Evolutionary conservation across 2,797 vertebrate species (phyloP).

Genomic region (Pteronotus mesoamericanus): DNA sequence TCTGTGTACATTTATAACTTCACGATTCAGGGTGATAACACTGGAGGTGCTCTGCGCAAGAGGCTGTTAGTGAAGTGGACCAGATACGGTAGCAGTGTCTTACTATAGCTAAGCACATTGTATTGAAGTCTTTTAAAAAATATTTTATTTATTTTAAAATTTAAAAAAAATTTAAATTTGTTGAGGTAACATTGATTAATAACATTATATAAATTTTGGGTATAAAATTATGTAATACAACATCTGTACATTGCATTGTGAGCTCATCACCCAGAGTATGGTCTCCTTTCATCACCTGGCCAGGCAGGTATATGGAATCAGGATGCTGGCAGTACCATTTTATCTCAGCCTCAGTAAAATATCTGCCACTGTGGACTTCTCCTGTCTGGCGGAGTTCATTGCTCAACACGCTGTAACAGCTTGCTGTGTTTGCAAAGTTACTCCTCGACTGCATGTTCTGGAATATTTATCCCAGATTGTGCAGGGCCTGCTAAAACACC

Average conservation of each 20-base stretch:
- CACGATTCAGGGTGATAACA: rapidly evolving
- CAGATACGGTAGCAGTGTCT: rapidly evolving
- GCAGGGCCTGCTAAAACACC: not conserved
- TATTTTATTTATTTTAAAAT: not conserved
- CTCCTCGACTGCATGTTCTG: not conserved
- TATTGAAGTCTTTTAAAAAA: not conserved
- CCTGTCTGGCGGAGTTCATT: not conserved
- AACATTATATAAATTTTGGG: not conserved
- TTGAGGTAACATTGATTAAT: not conserved
- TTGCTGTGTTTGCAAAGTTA: not conserved
- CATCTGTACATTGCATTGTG: not conserved
- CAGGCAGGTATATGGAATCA: not conserved
- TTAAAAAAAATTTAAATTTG: not conserved
- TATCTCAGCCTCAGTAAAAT: not conserved
- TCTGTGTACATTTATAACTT: rapidly evolving
- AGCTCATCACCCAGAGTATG: too few species aligned
- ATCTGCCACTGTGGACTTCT: not conserved
- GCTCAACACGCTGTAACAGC: not conserved
- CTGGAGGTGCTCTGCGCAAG: rapidly evolving
- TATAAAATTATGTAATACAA: not conserved
- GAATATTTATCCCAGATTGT: not conserved
- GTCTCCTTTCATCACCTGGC: not conserved
- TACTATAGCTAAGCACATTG: rapidly evolving
- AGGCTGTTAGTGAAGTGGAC: not conserved
- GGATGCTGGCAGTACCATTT: not conserved